Conservation (phyloP, 2,888 invertebrate species). For the Hedychridium roseum region DNA sequence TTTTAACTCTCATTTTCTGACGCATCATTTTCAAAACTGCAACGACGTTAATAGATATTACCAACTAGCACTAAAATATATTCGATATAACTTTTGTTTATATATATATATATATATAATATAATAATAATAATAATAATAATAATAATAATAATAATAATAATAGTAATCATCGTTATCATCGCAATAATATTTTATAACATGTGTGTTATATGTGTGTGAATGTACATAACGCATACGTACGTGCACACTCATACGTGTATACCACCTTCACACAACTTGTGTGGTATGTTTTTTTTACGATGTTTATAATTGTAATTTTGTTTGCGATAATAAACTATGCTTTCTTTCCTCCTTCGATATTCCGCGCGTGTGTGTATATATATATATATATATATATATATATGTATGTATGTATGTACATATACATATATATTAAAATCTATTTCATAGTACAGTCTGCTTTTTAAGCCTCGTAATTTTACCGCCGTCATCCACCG, state of each 20-base stretch:
- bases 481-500: constrained; percentile 13
- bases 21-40: constrained; percentile 59
- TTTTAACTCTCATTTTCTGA: constrained; percentile 56
- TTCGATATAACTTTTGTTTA: constrained; percentile 62
- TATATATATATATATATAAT: constrained; percentile 47
- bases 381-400: constrained; percentile 39
- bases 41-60: constrained; percentile 62
- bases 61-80: constrained; percentile 63
- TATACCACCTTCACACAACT: constrained; percentile 16
- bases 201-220: constrained; percentile 23
- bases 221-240: constrained; percentile 30
- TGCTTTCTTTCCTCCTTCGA: constrained; percentile 44
- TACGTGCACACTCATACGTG: constrained; percentile 17
- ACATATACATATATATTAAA: constrained; percentile 57
- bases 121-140: constrained; percentile 31
- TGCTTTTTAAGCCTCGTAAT: constrained; percentile 62
- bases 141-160: constrained; percentile 29
- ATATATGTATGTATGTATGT: constrained; percentile 46
- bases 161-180: constrained; percentile 20
- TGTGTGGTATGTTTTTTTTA: constrained; percentile 17
- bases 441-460: constrained; percentile 62
- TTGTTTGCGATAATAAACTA: constrained; percentile 55
- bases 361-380: constrained; percentile 45
- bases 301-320: constrained; percentile 10
- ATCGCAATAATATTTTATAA: constrained; percentile 34